Evolutionary conservation across 2,888 invertebrate species (phyloP), one percentile per base, ranked within the genome.

Genomic region (Vesta saturnalis): DNA sequence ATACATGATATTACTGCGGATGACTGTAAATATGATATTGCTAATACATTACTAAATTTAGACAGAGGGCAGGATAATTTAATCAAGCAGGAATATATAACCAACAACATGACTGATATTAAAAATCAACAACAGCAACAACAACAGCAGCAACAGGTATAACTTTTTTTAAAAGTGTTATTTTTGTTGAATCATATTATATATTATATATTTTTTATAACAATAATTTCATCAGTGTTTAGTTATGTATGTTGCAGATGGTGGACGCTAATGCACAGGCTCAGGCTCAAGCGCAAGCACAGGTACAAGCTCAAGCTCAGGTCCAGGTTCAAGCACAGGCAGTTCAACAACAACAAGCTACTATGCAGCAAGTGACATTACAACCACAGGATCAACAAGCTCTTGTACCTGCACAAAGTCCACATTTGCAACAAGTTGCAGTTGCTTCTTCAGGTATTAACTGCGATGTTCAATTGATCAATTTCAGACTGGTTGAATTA

Each of bases 11-110:
- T 91, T 12, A 91, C 91, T 15, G 89, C 91, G 78, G 91, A 91
- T 80, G 91, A 91, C 81, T 85, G 84, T 72, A 91, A 91, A 82
- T 91, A 91, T 86, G 91, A 91, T 82, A 89, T 90, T 68, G 90
- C 90, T 2, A 89, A 89, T 75, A 89, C 87, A 64, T 82, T 89
- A 77, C 81, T 89, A 76, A 89, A 90, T 72, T 84, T 91, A 83
- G 91, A 91, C 78, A 89, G 84, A 66, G 83, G 83, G 57, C 82
- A 84, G 80, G 83, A 83, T 73, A 74, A 67, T 74, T 76, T 62
- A 74, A 79, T 69, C 72, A 74, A 74, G 47, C 71, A 73, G 55
- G 73, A 73, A 8, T 72, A 71, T 47, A 72, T 73, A 66, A 52
- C 72, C 22, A 77, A 75, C 60, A 77, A 72, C 61, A 84, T 83